These are phyloP conservation scores for Nothoprocta perdicaria DNA, from an alignment of 2,113 vertebrate genomes.

Conservation along the genomic window DNA sequence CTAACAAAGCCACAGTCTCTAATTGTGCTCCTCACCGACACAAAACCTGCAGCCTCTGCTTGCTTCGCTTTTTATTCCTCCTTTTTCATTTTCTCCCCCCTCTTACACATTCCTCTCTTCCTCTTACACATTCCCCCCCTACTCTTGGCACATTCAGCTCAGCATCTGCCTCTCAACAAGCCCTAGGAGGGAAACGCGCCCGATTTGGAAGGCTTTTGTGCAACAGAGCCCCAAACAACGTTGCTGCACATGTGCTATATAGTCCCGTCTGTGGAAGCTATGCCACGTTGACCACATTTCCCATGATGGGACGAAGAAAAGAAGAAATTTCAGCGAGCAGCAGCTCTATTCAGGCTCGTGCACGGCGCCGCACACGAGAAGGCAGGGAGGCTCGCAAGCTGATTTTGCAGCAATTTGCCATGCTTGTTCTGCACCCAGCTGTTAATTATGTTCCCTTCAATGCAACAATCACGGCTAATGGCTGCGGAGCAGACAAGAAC, in stretches of 20 bases:
- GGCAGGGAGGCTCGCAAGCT: slow-evolving; percentile 49
- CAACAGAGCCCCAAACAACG: neutral
- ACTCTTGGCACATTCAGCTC: slow-evolving; percentile 18
- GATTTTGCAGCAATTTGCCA: slow-evolving; percentile 72
- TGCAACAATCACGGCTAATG: slow-evolving; percentile 75
- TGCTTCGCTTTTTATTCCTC: neutral
- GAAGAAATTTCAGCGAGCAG: neutral
- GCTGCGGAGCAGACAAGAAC: slow-evolving; percentile 61
- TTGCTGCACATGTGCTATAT: neutral
- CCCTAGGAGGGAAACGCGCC: slow-evolving; percentile 35
- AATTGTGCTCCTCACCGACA: neutral
- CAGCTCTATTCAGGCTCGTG: neutral
- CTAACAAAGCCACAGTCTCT: neutral
- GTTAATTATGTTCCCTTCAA: slow-evolving; percentile 79
- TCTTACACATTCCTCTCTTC: neutral
- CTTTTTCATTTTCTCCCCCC: neutral
- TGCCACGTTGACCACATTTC: slow-evolving; percentile 2
- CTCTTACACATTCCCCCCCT: too few species aligned
- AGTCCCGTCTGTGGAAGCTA: slow-evolving; percentile 28
- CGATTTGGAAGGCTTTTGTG: neutral
- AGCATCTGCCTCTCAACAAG: slow-evolving; percentile 50
- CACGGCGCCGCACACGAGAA: slow-evolving; percentile 19
- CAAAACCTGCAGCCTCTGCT: neutral
- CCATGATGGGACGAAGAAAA: neutral
- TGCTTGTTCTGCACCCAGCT: slow-evolving; percentile 76